Conservation (phyloP, 2,888 invertebrate genomes). For the Xestia sexstrigata region DNA sequence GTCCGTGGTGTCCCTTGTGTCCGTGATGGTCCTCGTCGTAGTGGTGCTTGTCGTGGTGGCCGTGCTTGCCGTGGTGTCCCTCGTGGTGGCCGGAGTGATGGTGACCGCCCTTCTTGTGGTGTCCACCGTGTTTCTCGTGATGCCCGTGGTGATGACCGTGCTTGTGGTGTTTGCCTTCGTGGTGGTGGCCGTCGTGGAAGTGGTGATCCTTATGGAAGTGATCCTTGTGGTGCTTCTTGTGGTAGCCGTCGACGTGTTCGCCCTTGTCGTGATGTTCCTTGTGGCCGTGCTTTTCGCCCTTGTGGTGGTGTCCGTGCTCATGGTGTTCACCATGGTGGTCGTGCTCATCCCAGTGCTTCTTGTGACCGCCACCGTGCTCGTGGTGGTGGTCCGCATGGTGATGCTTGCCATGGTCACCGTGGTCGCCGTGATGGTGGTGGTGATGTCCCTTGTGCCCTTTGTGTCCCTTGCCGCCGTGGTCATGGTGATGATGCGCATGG, state of each 20-base stretch:
- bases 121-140: constrained; percentile 93
- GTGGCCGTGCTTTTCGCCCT: constrained; percentile 95
- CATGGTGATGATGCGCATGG: constrained; percentile 92
- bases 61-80: constrained; percentile 94
- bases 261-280: constrained; percentile 94
- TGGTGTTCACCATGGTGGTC: constrained; percentile 94
- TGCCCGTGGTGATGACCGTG: constrained; percentile 94
- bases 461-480: constrained; percentile 93
- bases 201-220: constrained; percentile 97
- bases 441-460: constrained; percentile 95
- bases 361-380: constrained; percentile 95
- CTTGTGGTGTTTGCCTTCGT: constrained; percentile 95
- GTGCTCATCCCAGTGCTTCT: constrained; percentile 92
- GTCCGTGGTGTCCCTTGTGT: constrained; percentile 95
- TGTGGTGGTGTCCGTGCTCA: constrained; percentile 94
- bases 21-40: constrained; percentile 95
- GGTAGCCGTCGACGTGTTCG: constrained; percentile 91
- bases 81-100: constrained; percentile 95
- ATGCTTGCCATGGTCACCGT: constrained; percentile 92
- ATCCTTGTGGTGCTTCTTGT: constrained; percentile 96
- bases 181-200: constrained; percentile 96
- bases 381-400: constrained; percentile 90
- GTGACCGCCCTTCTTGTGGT: constrained; percentile 95
- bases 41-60: constrained; percentile 95
- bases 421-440: constrained; percentile 94